Evolutionary conservation across 2,797 vertebrate genomes (phyloP).

Genomic region (Florisuga fusca): DNA sequence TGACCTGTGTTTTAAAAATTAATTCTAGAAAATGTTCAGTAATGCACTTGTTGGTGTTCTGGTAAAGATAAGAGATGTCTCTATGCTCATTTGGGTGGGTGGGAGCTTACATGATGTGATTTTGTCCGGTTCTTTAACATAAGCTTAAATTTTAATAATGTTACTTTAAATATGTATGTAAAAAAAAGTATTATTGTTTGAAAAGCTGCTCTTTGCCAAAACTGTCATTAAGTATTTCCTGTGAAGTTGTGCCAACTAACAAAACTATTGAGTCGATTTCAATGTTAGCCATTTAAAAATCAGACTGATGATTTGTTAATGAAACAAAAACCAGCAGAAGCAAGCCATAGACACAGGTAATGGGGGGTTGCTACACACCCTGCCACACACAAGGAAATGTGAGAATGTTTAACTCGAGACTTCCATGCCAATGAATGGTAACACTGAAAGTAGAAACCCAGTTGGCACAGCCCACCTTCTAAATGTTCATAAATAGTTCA

Average conservation of each 20-base stretch:
- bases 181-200: slow-evolving; percentile 77
- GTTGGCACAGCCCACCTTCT: slow-evolving; percentile 78
- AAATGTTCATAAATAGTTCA: slow-evolving; percentile 75
- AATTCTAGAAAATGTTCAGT: slow-evolving; percentile 70
- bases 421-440: slow-evolving; percentile 11
- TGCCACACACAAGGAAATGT: not conserved
- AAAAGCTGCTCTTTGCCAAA: slow-evolving; percentile 80
- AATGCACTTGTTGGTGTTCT: slow-evolving; percentile 78
- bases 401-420: slow-evolving; percentile 32
- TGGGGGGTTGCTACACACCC: not conserved
- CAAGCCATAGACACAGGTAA: slow-evolving; percentile 36
- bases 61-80: slow-evolving; percentile 63
- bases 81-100: slow-evolving; percentile 54
- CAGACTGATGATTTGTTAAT: slow-evolving; percentile 15
- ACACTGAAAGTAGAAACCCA: slow-evolving; percentile 42
- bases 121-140: slow-evolving; percentile 71
- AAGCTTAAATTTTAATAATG: slow-evolving; percentile 72
- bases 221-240: slow-evolving; percentile 77
- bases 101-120: slow-evolving; percentile 64
- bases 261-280: slow-evolving; percentile 43
- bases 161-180: slow-evolving; percentile 76
- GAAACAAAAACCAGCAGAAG: slow-evolving; percentile 36
- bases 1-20: slow-evolving; percentile 68
- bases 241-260: slow-evolving; percentile 80
- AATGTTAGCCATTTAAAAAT: slow-evolving; percentile 48